phyloP scores from a whole-genome alignment of 2,113 vertebrate genomes.

The Clarias batrachus region DNA sequence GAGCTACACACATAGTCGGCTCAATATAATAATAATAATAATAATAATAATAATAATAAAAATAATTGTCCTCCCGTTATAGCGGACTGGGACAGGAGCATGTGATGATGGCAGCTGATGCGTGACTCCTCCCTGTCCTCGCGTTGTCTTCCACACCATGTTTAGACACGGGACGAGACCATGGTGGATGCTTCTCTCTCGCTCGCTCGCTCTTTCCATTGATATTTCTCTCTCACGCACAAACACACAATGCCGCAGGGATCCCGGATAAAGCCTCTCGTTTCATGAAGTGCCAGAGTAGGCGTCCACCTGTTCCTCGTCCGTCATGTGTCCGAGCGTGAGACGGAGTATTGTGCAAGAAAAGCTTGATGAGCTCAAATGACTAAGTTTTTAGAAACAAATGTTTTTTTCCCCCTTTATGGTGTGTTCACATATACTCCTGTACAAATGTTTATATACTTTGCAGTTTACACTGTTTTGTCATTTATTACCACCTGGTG shows the following conservation, averaged over 20 bases:
- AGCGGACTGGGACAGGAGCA: slow-evolving; percentile 4
- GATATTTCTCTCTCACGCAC: slow-evolving; percentile 11
- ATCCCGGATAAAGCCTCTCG: slow-evolving; percentile 46
- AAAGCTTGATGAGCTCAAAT: neutral
- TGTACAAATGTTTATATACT: neutral
- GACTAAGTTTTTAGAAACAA: neutral
- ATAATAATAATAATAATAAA: neutral
- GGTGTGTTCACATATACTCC: neutral
- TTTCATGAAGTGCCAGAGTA: slow-evolving; percentile 43
- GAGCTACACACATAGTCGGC: neutral
- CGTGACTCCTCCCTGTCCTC: neutral
- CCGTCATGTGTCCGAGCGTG: slow-evolving; percentile 39
- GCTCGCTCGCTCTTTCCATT: slow-evolving; percentile 14
- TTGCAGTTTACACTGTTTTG: neutral
- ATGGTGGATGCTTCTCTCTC: slow-evolving; percentile 10
- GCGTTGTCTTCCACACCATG: slow-evolving; percentile 53
- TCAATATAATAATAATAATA: slow-evolving; percentile 20
- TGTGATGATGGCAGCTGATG: slow-evolving; percentile 5
- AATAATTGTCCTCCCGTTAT: slow-evolving; percentile 28
- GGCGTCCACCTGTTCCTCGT: slow-evolving; percentile 44
- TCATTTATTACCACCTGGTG: neutral
- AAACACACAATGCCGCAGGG: slow-evolving; percentile 36
- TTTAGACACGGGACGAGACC: slow-evolving; percentile 41
- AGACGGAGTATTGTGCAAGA: neutral
- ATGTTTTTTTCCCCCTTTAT: slow-evolving; percentile 11